Evolutionary conservation across 2,113 vertebrate species (phyloP).

Genomic region (Madoqua kirkii): DNA sequence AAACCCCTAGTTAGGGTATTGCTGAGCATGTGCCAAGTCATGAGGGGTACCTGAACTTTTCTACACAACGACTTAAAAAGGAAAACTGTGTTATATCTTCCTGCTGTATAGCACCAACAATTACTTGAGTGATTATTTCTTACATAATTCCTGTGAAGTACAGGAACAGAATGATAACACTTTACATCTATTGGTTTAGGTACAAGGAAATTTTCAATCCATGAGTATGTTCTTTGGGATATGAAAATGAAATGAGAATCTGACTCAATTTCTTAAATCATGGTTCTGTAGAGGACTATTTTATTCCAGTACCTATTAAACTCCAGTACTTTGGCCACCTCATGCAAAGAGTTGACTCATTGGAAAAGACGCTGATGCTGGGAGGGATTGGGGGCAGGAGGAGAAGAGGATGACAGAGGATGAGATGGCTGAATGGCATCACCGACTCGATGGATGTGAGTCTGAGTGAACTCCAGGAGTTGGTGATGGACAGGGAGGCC

Average conservation of each 20-base stretch:
- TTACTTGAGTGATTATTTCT: not conserved
- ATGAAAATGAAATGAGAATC: not conserved
- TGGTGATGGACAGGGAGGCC: too few species aligned
- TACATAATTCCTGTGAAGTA: not conserved
- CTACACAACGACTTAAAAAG: not conserved
- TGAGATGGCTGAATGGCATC: too few species aligned
- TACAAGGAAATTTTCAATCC: not conserved
- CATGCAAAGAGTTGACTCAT: too few species aligned
- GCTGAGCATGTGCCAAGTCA: not conserved
- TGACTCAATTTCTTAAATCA: not conserved
- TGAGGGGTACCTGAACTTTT: not conserved
- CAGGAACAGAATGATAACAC: not conserved
- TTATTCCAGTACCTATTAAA: not conserved
- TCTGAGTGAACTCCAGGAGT: too few species aligned
- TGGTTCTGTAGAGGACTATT: not conserved
- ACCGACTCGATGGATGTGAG: accelerated
- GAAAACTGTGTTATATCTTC: not conserved
- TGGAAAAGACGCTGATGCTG: too few species aligned
- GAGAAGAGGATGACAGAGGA: too few species aligned
- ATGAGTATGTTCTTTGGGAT: not conserved
- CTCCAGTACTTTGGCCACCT: not conserved
- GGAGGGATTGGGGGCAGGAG: too few species aligned
- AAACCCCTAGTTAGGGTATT: not conserved
- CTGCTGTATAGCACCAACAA: not conserved
- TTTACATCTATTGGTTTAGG: not conserved